These are phyloP conservation scores for Cirrhinus molitorella DNA, from an alignment of 2,797 vertebrate genomes.

Conservation along the genomic window DNA sequence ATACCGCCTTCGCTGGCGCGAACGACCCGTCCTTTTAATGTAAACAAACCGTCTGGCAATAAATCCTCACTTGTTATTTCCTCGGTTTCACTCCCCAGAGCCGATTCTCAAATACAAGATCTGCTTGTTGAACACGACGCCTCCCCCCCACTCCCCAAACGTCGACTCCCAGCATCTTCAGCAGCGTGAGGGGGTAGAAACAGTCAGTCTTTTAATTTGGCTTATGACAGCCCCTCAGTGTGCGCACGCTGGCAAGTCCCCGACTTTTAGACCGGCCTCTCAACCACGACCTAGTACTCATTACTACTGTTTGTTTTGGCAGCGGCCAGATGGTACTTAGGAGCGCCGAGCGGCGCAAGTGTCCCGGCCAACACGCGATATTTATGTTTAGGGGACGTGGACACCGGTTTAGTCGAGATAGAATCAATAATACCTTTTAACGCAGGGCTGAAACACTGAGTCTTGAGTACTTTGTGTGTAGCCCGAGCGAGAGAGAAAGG, in stretches of 20 bases:
- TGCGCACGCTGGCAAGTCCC: conserved; percentile 66
- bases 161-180: conserved; percentile 51
- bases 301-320: conserved; percentile 84
- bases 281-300: conserved; percentile 81
- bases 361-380: conserved; percentile 62
- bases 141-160: conserved; percentile 23
- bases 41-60: conserved; percentile 67
- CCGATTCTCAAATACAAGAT: conserved; percentile 66
- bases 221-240: conserved; percentile 78
- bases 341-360: conserved; percentile 60
- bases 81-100: conserved; percentile 59
- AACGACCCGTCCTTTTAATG: conserved; percentile 45
- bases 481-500: conserved; percentile 62
- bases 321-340: conserved; percentile 77
- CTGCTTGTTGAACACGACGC: conserved; percentile 62
- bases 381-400: conserved; percentile 63
- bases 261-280: conserved; percentile 61
- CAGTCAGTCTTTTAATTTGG: conserved; percentile 77
- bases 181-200: conserved; percentile 65
- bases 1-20: conserved; percentile 52
- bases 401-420: conserved; percentile 73
- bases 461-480: conserved; percentile 61
- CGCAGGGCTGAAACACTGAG: conserved; percentile 19
- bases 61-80: conserved; percentile 69
- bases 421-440: conserved; percentile 71